Evolutionary conservation across 2,888 invertebrate species (phyloP), one percentile per base, ranked within the genome.

Genomic region (Invenusta paracnida): DNA sequence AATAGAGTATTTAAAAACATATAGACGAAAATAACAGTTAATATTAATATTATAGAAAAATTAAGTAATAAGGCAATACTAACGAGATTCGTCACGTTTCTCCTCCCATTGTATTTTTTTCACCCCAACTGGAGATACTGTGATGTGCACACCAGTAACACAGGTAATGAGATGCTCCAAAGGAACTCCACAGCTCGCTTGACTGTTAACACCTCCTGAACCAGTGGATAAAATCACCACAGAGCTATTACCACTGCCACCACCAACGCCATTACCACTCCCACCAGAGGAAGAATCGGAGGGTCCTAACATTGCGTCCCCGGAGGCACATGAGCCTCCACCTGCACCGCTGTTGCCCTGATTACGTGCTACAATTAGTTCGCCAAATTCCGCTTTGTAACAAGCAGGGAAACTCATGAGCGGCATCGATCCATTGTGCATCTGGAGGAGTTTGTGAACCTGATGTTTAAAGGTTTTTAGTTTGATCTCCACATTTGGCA

Each of bases 141-240:
- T 87, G 67, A 94, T 91, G 88, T 93, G 93, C 66, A 97, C 93
- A 48, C 94, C 94, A 11, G 94, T 93, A 11, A 96, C 93, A 90
- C 95, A 96, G 83, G 96, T 94, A 29, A 98, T 93, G 85, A 98
- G 92, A 92, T 97, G 95, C 91, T 98, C 98, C 86, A 98, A 91
- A 0, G 96, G 94, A 28, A 90, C 91, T 23, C 96, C 96, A 0
- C 96, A 96, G 86, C 92, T 93, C 1, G 84, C 81, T 23, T 23
- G 27, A 5, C 29, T 48, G 11, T 5, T 11, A 5, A 17, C 5
- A 5, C 11, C 48, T 11, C 11, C 17, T 11, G 17, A 5, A 48
- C 48, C 17, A 11, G 48, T 48, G 17, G 48, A 11, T n/a, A n/a
- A n/a, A n/a, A n/a, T n/a, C 5, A 48, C 48, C 5, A 48, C 48